Evolutionary conservation across 1,140 invertebrate genomes (phyloP).

Genomic region (Neodiprion lecontei): DNA sequence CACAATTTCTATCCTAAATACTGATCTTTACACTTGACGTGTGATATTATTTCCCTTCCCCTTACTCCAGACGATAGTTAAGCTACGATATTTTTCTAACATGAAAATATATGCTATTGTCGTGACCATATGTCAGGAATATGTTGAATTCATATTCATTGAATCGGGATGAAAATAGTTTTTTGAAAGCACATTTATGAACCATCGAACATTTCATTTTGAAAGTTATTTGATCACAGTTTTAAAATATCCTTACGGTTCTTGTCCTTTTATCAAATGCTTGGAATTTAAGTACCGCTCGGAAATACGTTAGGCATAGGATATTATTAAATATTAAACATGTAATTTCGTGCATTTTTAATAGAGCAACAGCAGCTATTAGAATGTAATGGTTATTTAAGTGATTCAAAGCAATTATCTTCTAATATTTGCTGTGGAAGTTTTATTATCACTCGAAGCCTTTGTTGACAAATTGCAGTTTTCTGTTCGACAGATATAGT

Average conservation of each 20-base stretch:
- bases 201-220: too few relatives aligned
- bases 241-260: too few relatives aligned
- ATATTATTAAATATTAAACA: slow-evolving; percentile 9
- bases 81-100: slow-evolving; percentile 7
- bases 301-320: not conserved
- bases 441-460: not conserved
- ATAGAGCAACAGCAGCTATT: slow-evolving; percentile 22
- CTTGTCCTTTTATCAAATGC: too few relatives aligned
- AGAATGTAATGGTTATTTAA: slow-evolving; percentile 21
- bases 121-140: not conserved
- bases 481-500: not conserved
- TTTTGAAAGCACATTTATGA: too few relatives aligned
- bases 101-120: not conserved
- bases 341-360: slow-evolving; percentile 21
- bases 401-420: not conserved
- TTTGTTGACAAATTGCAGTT: not conserved
- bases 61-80: not conserved
- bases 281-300: too few relatives aligned
- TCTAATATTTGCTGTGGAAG: not conserved
- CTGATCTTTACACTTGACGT: not conserved
- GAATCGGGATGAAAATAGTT: too few relatives aligned
- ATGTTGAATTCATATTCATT: too few relatives aligned
- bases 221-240: too few relatives aligned
- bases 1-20: not conserved
- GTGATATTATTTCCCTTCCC: not conserved